phyloP scores from a whole-genome alignment of 2,113 vertebrate genomes.

The Desmodus rotundus region DNA sequence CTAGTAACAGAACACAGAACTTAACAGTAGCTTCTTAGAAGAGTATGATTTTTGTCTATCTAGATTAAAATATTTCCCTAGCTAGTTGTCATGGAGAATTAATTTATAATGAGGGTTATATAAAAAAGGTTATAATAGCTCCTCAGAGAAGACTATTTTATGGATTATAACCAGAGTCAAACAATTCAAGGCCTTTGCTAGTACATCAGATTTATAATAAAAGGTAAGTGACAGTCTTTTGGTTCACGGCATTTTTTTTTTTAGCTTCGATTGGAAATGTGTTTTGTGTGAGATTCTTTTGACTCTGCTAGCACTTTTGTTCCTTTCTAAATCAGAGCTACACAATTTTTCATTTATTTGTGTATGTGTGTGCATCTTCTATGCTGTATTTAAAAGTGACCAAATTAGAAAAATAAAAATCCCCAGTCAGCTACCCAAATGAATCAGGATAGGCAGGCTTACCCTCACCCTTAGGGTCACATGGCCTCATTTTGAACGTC shows the following conservation, averaged over 20 bases:
- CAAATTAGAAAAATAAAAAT: constrained; percentile 21
- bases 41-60: constrained; percentile 32
- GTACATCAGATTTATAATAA: constrained; percentile 23
- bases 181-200: constrained; percentile 13
- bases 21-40: constrained; percentile 1
- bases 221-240: constrained; percentile 25
- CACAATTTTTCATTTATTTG: neutral
- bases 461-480: neutral
- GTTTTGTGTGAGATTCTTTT: constrained; percentile 19
- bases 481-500: neutral
- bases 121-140: neutral
- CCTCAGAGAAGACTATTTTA: neutral
- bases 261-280: constrained; percentile 26
- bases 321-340: neutral
- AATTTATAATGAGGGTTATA: constrained; percentile 27
- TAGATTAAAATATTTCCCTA: constrained; percentile 52
- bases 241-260: constrained; percentile 35
- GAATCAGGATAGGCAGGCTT: neutral
- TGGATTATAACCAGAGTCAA: neutral
- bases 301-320: constrained; percentile 12
- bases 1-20: neutral
- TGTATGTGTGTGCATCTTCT: too few species aligned
- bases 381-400: neutral
- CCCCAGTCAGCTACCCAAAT: neutral
- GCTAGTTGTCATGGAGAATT: constrained; percentile 47